Evolutionary conservation across 2,113 vertebrate species (phyloP), one percentile per base, ranked within the genome.

Genomic region (Strix uralensis): DNA sequence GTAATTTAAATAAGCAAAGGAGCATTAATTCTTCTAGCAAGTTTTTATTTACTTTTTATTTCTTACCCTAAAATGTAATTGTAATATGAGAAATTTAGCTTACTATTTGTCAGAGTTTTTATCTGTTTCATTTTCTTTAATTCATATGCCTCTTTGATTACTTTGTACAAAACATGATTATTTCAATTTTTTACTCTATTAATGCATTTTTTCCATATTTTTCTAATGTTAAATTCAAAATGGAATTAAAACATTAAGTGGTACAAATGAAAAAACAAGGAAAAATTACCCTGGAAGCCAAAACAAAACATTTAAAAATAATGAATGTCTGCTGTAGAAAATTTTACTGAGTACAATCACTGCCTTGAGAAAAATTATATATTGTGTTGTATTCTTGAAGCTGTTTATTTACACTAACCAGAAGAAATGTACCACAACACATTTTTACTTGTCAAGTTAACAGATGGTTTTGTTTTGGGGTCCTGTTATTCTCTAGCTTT

Each of bases 181-280:
- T 95, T 97, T 90, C 77, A 84, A 92, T 78, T 38, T 88, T 95
- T 92, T 90, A 73, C 57, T 77, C 65, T 78, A 82, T 44, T 54
- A 94, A 78, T 73, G 65, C 29, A 86, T 72, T 80, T 74, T 96
- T 74, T 78, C 92, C 66, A 59, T 88, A 44, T 84, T 94, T 94
- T 92, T 70, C 51, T 84, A 77, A 93, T 91, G 74, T n/a, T 62
- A 93, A 78, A 89, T 95, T 95, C 92, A 96, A 97, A 93, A 96
- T 96, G 87, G 96, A 97, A 97, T 97, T 96, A 97, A 96, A 96
- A 94, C 75, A 91, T 97, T 94, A 97, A 96, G 96, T 82, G 95
- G 66, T 88, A 95, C 65, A 96, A 96, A 96, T 97, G 91, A 95
- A 96, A 96, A 96, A 94, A 66, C 52, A 62, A 74, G 42, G 74